Conservation (phyloP, 2,113 vertebrate species). For the Anolis sagrei region DNA sequence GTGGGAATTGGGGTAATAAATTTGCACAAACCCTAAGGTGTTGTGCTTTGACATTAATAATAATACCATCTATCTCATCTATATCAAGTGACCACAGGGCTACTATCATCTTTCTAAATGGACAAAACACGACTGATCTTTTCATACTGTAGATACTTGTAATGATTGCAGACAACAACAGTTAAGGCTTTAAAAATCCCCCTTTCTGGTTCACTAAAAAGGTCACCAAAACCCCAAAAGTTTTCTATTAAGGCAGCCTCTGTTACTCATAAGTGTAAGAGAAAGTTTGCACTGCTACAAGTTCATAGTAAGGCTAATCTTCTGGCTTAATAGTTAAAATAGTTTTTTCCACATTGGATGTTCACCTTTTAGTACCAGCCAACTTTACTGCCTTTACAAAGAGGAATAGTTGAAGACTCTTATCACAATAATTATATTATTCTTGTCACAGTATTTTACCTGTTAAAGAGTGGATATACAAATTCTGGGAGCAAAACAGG, state of each 20-base stretch:
- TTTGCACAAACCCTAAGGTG: too few species aligned
- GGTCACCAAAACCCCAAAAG: too few species aligned
- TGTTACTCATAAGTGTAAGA: background rate
- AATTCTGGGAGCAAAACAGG: background rate
- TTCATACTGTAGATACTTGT: background rate
- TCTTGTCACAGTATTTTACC: background rate
- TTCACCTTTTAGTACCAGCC: background rate
- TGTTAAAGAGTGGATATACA: background rate
- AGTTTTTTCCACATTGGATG: too few species aligned
- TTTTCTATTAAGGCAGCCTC: background rate
- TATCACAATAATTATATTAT: too few species aligned
- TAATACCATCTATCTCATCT: too few species aligned
- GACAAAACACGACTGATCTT: too few species aligned
- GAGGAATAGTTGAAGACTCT: rapidly evolving
- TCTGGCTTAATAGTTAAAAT: too few species aligned
- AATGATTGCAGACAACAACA: background rate
- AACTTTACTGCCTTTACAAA: rapidly evolving
- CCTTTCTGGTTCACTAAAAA: background rate
- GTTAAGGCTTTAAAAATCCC: background rate
- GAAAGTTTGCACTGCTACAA: background rate
- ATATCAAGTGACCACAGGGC: too few species aligned
- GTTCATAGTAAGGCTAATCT: background rate
- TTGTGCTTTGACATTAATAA: too few species aligned
- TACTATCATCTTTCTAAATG: too few species aligned
- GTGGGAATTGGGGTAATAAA: too few species aligned